Base-by-base conservation (phyloP, 2,113 vertebrate species). In the Philantomba maxwellii region DNA sequence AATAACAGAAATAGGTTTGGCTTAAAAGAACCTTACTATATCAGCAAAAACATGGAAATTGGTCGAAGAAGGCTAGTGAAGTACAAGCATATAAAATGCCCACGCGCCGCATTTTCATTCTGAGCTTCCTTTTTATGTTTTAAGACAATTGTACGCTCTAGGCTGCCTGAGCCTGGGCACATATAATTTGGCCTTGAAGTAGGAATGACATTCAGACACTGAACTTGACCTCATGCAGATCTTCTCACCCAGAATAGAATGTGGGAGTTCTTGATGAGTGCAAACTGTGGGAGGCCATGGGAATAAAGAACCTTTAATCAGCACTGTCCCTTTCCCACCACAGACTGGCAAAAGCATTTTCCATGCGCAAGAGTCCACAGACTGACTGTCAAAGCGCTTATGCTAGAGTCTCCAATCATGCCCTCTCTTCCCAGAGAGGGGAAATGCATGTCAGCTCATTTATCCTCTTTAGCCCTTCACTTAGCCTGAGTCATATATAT, bases 401-500 rank as follows among this genome's bases (percentile, higher is more conserved):
- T 0, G 2, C 66, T 78, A 5, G 6, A 53, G 26, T 14, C 75
- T 89, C 55, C 33, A 43, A 10, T 95, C 28, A 7, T 30, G 30
- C 16, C 57, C 23, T 91, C 33, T 57, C 55, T 43, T 95, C 21
- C 82, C 26, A 62, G 77, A 82, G 25, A 87, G 47, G 33, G 15
- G 33, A 90, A n/a, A 47, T 73, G 55, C 30, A 39, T 0, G 1
- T 49, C 55, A 15, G 47, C 58, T 93, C 55, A 2, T 55, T 78
- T 89, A 93, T 97, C 39, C 66, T 93, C 81, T 62, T 7, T 12
- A 81, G 39, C 19, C 43, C 45, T 87, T 82, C 45, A 45, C 80
- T 80, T 81, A 94, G 93, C 19, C 33, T 92, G 53, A 93, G 62
- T 92, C 92, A 82, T 33, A 92, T 26, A 62, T 70, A 93, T 51